Evolutionary conservation across 2,888 invertebrate species (phyloP), one percentile per base, ranked within the genome.

Genomic region (Limulus polyphemus): DNA sequence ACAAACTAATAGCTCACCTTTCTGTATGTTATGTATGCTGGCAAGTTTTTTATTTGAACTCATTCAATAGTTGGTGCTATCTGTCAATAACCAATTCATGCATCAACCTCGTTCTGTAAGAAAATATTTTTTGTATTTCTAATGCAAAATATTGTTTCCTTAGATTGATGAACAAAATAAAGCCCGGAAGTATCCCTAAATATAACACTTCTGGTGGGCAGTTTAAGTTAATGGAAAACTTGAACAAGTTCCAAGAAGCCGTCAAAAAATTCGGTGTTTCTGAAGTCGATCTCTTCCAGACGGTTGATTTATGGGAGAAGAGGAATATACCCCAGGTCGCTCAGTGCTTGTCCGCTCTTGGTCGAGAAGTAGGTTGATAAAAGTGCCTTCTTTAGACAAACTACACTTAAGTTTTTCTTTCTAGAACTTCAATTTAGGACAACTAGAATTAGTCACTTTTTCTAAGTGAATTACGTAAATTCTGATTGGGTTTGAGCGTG

Each of bases 171-270:
- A 98, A 99, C 80, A 94, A 95, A 79, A 80, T 99, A 65, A 82
- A 85, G 3, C 95, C 98, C 0, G 94, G 92, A 47, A 88, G 90
- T 0, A 88, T 98, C 10, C 95, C 94, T 79, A 97, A 95, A 77
- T 94, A 99, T 69, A 94, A 97, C 78, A 84, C 88, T 68, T 90
- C 87, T 71, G 94, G 95, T 73, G 95, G 97, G 69, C 95, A 95
- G 75, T 99, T 99, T 81, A 97, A 97, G 74, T 83, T 98, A 72
- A 99, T 99, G 98, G 98, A 99, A 79, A 99, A 99, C 77, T 88
- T 99, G 73, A 91, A 93, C 77, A 87, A 87, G 78, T 99, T 98
- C 83, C 93, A 97, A 80, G 90, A 90, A n/a, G 95, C 90, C 0
- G 85, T 88, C 64, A 94, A 93, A 79, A 87, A 88, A 69, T 99